These are phyloP conservation scores for Limonius californicus DNA, from an alignment of 1,140 invertebrate species.

Conservation along the genomic window DNA sequence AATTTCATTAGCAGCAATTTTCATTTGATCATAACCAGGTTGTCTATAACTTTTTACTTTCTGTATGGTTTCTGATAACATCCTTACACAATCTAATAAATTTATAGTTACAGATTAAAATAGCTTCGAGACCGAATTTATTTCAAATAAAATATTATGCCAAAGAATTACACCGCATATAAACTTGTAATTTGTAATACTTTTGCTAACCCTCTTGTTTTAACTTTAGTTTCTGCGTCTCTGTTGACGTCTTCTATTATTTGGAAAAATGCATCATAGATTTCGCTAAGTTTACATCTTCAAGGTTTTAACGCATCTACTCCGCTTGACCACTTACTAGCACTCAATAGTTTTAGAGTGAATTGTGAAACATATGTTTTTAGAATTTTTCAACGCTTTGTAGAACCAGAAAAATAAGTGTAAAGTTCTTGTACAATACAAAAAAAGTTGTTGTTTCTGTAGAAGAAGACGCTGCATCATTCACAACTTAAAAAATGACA, in stretches of 20 bases:
- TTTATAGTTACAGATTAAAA: no score
- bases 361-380: slow-evolving; percentile 3
- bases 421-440: neutral
- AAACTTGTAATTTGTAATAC: slow-evolving; percentile 5
- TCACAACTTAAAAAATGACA: neutral
- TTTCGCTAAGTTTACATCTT: no score
- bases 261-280: neutral
- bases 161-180: neutral
- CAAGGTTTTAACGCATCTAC: no score
- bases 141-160: no score
- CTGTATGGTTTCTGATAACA: slow-evolving; percentile 4
- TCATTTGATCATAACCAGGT: neutral
- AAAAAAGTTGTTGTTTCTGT: no score
- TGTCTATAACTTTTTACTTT: neutral
- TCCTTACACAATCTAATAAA: neutral
- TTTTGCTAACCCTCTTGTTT: slow-evolving; percentile 6
- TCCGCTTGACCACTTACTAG: no score
- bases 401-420: no score
- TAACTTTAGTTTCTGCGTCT: neutral
- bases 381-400: no score
- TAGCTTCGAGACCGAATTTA: no score
- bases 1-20: slow-evolving; percentile 5
- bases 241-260: slow-evolving; percentile 7
- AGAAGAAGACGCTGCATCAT: no score
- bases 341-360: neutral